A percentile compares a stretch with the other conserved stretches of the same genome.
phyloP scores from a whole-genome alignment of 2,113 vertebrate genomes.

The Otis tarda region DNA sequence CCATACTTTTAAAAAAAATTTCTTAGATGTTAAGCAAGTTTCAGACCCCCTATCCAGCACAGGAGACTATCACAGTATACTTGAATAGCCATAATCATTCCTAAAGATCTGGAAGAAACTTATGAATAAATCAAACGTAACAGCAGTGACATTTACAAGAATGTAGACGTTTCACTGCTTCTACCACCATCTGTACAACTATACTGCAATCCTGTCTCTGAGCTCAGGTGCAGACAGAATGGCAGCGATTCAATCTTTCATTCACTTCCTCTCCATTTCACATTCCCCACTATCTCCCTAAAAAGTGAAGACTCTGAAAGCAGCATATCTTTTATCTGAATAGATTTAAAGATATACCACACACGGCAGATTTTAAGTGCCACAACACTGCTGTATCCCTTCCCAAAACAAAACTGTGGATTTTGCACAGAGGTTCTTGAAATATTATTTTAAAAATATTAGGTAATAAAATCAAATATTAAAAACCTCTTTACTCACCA shows the following conservation, averaged over 20 bases:
- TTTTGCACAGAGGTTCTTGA: not conserved
- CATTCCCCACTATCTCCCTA: not conserved
- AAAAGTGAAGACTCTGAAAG: not conserved
- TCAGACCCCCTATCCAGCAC: not conserved
- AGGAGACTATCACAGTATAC: not conserved
- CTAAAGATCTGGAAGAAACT: not conserved
- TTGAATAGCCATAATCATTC: not conserved
- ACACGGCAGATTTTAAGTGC: not conserved
- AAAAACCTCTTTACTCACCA: not conserved
- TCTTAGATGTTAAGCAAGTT: not conserved
- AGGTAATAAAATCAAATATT: not conserved
- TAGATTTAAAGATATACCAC: not conserved
- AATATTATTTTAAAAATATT: not conserved
- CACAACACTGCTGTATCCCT: not conserved
- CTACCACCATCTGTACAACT: not conserved
- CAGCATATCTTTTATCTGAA: not conserved
- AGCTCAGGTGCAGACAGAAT: not conserved
- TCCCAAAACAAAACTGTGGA: not conserved
- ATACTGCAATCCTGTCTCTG: not conserved
- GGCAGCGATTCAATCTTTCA: not conserved
- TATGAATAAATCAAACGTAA: not conserved
- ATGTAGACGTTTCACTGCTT: not conserved
- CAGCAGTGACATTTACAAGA: slow-evolving; percentile 15
- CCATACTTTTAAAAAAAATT: not conserved
- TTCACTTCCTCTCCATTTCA: not conserved